Evolutionary conservation across 2,797 vertebrate species (phyloP), one percentile per base, ranked within the genome.

Genomic region (Typhlichthys eigenmanni): DNA sequence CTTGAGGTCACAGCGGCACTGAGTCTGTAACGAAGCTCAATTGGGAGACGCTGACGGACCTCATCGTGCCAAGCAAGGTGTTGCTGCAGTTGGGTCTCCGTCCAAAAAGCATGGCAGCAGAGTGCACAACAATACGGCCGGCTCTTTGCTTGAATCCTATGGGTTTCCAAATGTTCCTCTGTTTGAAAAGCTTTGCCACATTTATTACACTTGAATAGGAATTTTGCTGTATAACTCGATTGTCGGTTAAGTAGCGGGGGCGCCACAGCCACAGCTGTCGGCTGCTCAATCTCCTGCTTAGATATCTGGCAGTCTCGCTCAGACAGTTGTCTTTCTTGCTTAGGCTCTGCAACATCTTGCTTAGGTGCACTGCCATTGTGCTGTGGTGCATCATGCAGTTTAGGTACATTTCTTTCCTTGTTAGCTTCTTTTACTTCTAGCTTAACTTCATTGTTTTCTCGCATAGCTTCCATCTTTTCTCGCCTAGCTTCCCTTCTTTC

Each of bases 41-140:
- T 90, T 0, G 93, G 93, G 48, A 93, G 88, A 12, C 92, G 91
- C 5, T 82, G 83, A 11, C 93, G 92, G 14, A 93, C 87, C 73
- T 93, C 87, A 4, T 94, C 93, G 8, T 94, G 93, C 92, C 92
- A 94, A 49, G 78, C 55, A 2, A 94, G 90, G 72, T 94, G 93
- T 59, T 93, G 92, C 70, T 91, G 91, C 46, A 94, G 88, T 76
- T 92, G 92, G n/a, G 66, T 86, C 79, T 93, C 92, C 0, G 88
- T 89, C 93, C 91, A 92, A 58, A 92, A 93, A 14, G 90, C 88
- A 3, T 90, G 85, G 79, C 93, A 93, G 76, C 93, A 94, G 13
- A 94, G 83, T 8, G 92, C 88, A 6, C 93, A 94, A 9, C 79
- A 88, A 58, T 86, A 85, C 0, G 91, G 91, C 12, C 89, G 84